Evolutionary conservation across 2,797 vertebrate species (phyloP).

Genomic region (Buceros bicornis): DNA sequence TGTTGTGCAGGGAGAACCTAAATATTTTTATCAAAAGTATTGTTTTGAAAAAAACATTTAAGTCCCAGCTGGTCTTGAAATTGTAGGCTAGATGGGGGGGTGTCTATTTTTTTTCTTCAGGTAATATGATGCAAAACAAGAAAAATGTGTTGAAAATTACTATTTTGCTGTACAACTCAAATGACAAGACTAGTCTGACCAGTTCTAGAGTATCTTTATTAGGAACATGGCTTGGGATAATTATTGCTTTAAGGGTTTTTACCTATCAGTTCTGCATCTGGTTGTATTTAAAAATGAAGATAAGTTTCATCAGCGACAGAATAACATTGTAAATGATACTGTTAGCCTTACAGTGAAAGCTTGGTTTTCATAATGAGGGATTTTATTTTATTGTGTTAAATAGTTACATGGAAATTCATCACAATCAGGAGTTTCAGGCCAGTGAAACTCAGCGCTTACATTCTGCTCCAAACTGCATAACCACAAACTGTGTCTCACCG

Average conservation of each 20-base stretch:
- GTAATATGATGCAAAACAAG: background rate
- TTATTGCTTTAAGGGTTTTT: background rate
- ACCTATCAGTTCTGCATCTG: background rate
- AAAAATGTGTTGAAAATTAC: background rate
- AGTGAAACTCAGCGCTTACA: background rate
- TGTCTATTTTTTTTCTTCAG: background rate
- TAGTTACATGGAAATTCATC: background rate
- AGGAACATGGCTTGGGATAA: background rate
- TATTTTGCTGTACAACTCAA: background rate
- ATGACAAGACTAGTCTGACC: background rate
- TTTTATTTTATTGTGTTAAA: background rate
- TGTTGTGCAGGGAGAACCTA: background rate
- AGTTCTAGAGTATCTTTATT: background rate
- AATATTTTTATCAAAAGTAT: slow-evolving; percentile 20
- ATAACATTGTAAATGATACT: background rate
- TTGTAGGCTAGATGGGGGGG: background rate
- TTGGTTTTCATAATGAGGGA: background rate
- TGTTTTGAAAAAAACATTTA: background rate
- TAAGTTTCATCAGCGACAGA: background rate
- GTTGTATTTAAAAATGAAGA: background rate
- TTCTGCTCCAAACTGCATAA: background rate
- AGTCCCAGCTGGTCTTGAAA: background rate
- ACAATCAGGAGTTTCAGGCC: background rate
- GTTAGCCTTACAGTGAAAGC: background rate
- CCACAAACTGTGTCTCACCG: background rate